These are phyloP conservation scores for Spisula solida DNA, from an alignment of 2,888 invertebrate genomes.

Conservation along the genomic window DNA sequence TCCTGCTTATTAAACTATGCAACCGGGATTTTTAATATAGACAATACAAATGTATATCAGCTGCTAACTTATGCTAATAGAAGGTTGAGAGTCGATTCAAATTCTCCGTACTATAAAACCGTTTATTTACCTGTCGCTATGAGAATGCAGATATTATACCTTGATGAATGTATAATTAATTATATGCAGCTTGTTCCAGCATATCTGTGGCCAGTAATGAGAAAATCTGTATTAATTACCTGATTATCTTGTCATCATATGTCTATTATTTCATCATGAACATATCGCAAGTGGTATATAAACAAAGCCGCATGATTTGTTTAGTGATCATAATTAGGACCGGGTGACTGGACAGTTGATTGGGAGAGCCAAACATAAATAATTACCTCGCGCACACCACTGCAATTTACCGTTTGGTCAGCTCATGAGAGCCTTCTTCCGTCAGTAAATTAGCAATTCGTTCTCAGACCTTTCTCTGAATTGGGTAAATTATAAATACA, in stretches of 20 bases:
- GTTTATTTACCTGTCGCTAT: neutral
- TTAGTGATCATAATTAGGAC: neutral
- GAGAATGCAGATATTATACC: neutral
- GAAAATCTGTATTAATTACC: neutral
- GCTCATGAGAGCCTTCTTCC: neutral
- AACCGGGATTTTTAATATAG: too few species aligned
- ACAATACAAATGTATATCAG: too few species aligned
- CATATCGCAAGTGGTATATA: slow-evolving; percentile 13
- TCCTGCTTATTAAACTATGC: too few species aligned
- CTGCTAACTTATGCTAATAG: too few species aligned
- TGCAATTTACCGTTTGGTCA: neutral
- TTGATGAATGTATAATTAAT: neutral
- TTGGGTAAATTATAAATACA: slow-evolving; percentile 8
- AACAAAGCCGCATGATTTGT: slow-evolving; percentile 19
- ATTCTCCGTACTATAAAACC: too few species aligned
- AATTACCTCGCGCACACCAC: neutral
- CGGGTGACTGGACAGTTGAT: neutral
- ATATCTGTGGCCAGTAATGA: neutral
- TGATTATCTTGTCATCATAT: neutral
- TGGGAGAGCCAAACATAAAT: neutral
- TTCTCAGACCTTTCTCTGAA: neutral
- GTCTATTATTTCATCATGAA: neutral
- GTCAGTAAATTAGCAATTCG: neutral
- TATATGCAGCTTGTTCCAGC: neutral
- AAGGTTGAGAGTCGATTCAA: too few species aligned